Evolutionary conservation across 2,113 vertebrate genomes (phyloP), one percentile per base, ranked within the genome.

Genomic region (Percina caprodes): DNA sequence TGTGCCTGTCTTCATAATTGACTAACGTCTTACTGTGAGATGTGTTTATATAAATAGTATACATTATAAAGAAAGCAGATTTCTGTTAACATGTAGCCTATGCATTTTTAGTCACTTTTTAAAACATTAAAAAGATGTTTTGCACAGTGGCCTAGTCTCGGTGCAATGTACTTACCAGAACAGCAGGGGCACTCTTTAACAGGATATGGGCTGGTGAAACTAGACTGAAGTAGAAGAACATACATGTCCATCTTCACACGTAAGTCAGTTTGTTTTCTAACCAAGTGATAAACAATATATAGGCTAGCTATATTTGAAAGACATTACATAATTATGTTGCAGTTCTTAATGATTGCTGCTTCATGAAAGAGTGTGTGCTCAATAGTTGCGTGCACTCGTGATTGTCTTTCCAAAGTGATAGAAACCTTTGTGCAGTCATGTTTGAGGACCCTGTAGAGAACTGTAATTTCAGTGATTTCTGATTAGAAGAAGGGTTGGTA

Each of bases 101-200:
- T 56, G 1, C 1, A 2, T 24, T 26, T 42, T 15, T 19, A 11
- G 13, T 30, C 46, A 45, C 23, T 56, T 46, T 1, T 15, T 10
- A 1, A 62, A 21, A 55, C 8, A 3, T 16, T 19, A 23, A 18
- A 51, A 15, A 15, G 1, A 21, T 15, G 7, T 16, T 5, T 5
- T 11, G 5, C 4, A 35, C 42, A 63, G 30, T 23, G 1, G 42
- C 1, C 2, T 59, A 12, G 18, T 60, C 5, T 9, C 0, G 7
- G 7, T 55, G 78, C 62, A 72, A 0, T 76, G 45, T 23, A 1
- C 21, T 18, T 51, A 0, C 15, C 3, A 6, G 49, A 71, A 33
- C 88, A 88, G 66, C 24, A 85, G 89, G 67, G 85, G 68, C 83
- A 54, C 77, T 81, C 10, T 76, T 8, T 45, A 48, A 69, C 74